Evolutionary conservation across 2,888 invertebrate species (phyloP), one percentile per base, ranked within the genome.

Genomic region (Acanthococcus lagerstroemiae): DNA sequence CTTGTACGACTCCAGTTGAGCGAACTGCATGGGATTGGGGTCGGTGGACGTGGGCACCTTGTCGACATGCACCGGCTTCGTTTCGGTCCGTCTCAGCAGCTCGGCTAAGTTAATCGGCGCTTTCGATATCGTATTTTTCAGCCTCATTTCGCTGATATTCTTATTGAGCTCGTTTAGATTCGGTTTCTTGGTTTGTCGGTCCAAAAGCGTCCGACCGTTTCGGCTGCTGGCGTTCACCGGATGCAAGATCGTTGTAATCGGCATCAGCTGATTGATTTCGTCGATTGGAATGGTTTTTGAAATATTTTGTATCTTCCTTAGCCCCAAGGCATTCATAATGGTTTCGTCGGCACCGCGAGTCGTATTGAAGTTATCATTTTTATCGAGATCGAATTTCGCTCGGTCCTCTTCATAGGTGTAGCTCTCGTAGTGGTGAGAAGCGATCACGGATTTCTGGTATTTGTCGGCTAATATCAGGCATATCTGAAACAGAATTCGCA

Each of bases 381-480:
- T 52, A 24, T 52, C 22, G 21, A 12, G 2, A 15, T 52, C 21
- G 19, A 22, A 52, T 22, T 17, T 52, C 21, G 19, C 37, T 0
- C 24, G 19, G 12, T 37, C 50, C 37, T 37, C 52, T 30, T 61
- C 52, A 44, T 54, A 61, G 5, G 52, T 50, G 22, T 22, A 61
- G 37, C 61, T 52, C 15, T 50, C 61, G 37, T 61, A 61, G 15
- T 61, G 61, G 37, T 61, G 61, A 17, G 61, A 24, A 22, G 48
- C 22, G 19, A 37, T 37, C 22, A 50, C 21, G 1, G 61, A 61
- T 61, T 61, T 61, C 19, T 61, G 61, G 17, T 61, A 52, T 24
- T 61, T 61, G 37, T 61, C 52, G 19, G 61, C 61, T 27, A 61
- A 17, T 27, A 50, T 37, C n/a, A 61, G 37, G 27, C 61, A 61